Evolutionary conservation across 2,888 invertebrate genomes (phyloP), one percentile per base, ranked within the genome.

Genomic region (Meganola albula): DNA sequence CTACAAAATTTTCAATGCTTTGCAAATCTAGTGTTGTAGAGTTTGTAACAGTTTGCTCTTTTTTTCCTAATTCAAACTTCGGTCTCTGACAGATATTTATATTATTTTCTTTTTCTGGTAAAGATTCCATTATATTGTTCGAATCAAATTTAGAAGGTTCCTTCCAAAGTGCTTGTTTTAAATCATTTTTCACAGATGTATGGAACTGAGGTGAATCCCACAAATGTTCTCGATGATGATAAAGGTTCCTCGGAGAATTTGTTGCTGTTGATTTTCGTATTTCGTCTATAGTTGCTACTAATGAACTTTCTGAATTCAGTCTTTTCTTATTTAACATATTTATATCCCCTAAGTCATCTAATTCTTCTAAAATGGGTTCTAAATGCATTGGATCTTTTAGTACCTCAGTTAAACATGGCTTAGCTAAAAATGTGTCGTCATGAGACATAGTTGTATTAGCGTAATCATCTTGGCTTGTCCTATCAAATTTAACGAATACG

Each of bases 261-360:
- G 87, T 86, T 1, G 79, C 80, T 2, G 88, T 87, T 22, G 84
- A 86, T 51, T 87, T 88, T 24, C 89, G 74, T 22, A 90, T 90
- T 72, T 90, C 89, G 56, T 90, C 90, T 38, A 90, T 90, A 2
- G 90, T 90, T 7, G 89, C 89, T 4, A 90, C 90, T 4, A 90
- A 65, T 4, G 89, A 88, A 58, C 89, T 89, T 57, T 88, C 88
- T 12, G 87, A 87, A 56, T 79, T 85, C 22, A 82, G 58, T 44
- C 78, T 66, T 52, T 84, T 73, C 59, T 87, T 75, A 46, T 58
- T 72, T 12, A 71, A 63, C 14, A 61, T 57, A 34, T 82, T 82
- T 43, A 82, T 63, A 34, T 87, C 85, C n/a, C 74, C 76, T 26
- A 86, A 57, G 44, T 89, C 88, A 45, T 89, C 89, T 20, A 88